Evolutionary conservation across 1,140 invertebrate genomes (phyloP), one percentile per base, ranked within the genome.

Genomic region (Ips typographus): DNA sequence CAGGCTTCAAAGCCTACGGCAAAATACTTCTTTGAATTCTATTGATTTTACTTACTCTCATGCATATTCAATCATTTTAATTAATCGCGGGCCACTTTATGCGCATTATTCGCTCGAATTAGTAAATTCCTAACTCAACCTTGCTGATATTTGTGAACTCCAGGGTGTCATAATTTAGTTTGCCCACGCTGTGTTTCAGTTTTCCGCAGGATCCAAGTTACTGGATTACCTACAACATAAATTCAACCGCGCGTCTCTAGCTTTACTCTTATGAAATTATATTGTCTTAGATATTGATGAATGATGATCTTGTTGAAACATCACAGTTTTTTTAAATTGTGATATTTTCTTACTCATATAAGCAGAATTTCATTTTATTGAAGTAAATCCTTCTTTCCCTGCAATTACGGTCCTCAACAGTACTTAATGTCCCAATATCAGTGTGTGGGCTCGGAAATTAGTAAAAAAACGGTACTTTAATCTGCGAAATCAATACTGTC

Each of bases 231-330:
- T 65, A 56, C 40, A 65, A 65, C 63, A 65, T 65, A 65, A 65
- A 65, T 65, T 65, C 56, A 55, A 40, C 53, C 63, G 37, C 63
- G 51, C 56, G 56, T 56, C 63, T 65, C 63, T 65, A 56, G 63
- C 43, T 65, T 22, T 65, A 49, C 63, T 65, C 52, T 65, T 65
- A 65, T 65, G 63, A 65, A 65, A 65, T 65, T 65, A 65, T 65
- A 65, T 65, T 65, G 63, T 65, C 63, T 63, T 40, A 65, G n/a
- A 52, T 65, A 65, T 65, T 65, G 63, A 65, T 65, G 63, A 55
- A 65, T 41, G 63, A 65, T 65, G 52, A 40, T 41, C 63, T 56
- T 39, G 63, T 56, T 43, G 52, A 65, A 56, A 56, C 63, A 22
- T 22, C 22, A 22, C 22, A 22, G 22, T 22, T 22, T 22, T 22